A percentile compares a stretch with the other conserved stretches of the same genome.
phyloP scores from a whole-genome alignment of 2,113 vertebrate species.

The Calonectris borealis region DNA sequence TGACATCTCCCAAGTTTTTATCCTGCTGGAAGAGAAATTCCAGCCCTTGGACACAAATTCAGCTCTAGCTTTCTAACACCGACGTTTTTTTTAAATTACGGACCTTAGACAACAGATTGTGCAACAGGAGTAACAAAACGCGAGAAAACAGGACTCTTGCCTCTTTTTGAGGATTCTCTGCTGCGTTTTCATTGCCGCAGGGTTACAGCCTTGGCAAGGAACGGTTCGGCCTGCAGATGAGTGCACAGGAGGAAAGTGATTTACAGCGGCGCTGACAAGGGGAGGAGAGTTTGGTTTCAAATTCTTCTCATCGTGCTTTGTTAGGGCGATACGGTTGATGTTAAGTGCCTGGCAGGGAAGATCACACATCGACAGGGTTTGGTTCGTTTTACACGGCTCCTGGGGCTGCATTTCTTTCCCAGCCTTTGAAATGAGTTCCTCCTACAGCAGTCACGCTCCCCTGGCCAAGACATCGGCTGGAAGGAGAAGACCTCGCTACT shows the following conservation, averaged over 20 bases:
- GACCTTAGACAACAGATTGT: not conserved
- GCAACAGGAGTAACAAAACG: not conserved
- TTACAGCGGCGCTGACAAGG: not conserved
- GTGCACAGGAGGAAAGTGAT: not conserved
- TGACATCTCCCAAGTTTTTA: not conserved
- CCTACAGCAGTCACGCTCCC: fast-evolving
- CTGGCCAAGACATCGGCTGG: not conserved
- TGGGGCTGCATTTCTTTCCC: not conserved
- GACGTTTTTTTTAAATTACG: fast-evolving
- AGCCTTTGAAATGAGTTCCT: not conserved
- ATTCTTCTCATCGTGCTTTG: not conserved
- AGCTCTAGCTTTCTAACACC: not conserved
- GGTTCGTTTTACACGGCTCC: not conserved
- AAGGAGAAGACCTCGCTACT: not conserved
- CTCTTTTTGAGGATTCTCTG: not conserved
- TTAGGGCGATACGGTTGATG: fast-evolving
- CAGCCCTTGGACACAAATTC: not conserved
- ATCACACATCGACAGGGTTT: not conserved
- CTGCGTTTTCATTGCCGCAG: not conserved
- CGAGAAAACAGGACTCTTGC: not conserved
- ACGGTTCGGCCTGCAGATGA: fast-evolving
- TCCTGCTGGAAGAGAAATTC: not conserved
- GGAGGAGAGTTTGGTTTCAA: not conserved
- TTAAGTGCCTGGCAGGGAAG: not conserved
- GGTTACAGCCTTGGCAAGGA: not conserved